Base-by-base conservation (phyloP, 2,113 vertebrate genomes). In the Onychostruthus taczanowskii region DNA sequence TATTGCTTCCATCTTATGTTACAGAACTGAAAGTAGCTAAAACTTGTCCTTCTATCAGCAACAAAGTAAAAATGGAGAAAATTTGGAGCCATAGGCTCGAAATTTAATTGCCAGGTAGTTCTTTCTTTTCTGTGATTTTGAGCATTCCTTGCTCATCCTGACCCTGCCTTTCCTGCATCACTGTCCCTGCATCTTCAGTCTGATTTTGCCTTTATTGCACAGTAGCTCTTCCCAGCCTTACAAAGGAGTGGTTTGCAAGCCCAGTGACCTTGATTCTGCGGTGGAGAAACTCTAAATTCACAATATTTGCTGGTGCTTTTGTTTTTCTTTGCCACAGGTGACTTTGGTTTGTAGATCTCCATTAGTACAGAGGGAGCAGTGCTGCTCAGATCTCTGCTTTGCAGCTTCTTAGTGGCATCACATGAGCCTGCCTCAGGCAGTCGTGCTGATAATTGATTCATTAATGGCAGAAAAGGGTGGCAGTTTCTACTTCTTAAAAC, bases 401-500 rank as follows among this genome's bases (percentile, higher is more conserved):
- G 81, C 92, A 94, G 6, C 64, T 86, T 91, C 70, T 50, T 72
- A 43, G 92, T 90, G 92, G 68, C 84, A 93, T 96, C 87, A 67
- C 52, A 35, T 90, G 95, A 97, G 91, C 84, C 96, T 96, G 62
- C 96, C 92, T 78, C 85, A 37, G 96, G 96, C 94, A 79, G 95
- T 96, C 89, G 28, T 67, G 67, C 63, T 88, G 72, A 49, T 86
- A 90, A 94, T 95, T 76, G 89, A 88, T 95, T 93, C 70, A 93
- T 90, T 96, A 88, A 83, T 88, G 70, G 59, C 82, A 84, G 23
- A 66, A 88, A 55, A 96, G 89, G 39, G 67, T 85, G 91, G 59
- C 63, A 96, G 77, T 97, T 97, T 95, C 97, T 92, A 94, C 67
- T 93, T 97, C 95, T 96, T 87, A 77, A 96, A 96, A 95, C 92